Evolutionary conservation across 2,113 vertebrate genomes (phyloP).

Genomic region (Trinectes maculatus): DNA sequence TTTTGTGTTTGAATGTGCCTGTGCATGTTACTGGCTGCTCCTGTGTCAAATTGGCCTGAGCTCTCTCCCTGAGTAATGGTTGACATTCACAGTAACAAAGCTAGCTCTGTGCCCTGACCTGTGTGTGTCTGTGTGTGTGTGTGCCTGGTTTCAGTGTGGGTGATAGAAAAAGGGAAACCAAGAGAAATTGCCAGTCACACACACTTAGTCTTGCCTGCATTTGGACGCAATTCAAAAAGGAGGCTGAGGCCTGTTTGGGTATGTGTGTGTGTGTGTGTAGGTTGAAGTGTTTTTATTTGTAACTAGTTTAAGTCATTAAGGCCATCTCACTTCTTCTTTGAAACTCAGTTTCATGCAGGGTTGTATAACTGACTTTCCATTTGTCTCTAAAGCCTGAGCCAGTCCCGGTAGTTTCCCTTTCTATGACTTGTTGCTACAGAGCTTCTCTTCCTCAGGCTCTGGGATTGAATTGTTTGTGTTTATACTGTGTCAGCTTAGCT

Average conservation of each 20-base stretch:
- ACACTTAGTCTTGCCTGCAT: slow-evolving; percentile 45
- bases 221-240: slow-evolving; percentile 57
- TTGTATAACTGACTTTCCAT: slow-evolving; percentile 43
- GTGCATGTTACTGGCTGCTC: slow-evolving; percentile 45
- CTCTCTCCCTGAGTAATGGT: slow-evolving; percentile 42
- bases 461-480: neutral
- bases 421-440: neutral
- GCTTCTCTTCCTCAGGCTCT: neutral
- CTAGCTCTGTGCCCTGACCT: slow-evolving; percentile 55
- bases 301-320: slow-evolving; percentile 41
- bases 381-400: slow-evolving; percentile 4
- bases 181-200: slow-evolving; percentile 50
- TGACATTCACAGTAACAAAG: slow-evolving; percentile 65
- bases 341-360: slow-evolving; percentile 39
- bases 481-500: neutral
- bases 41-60: slow-evolving; percentile 44
- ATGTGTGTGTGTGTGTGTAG: slow-evolving; percentile 41
- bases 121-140: slow-evolving; percentile 18
- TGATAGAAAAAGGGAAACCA: slow-evolving; percentile 30
- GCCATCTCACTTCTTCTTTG: slow-evolving; percentile 60
- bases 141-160: slow-evolving; percentile 6
- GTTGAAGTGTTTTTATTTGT: slow-evolving; percentile 54
- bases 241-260: slow-evolving; percentile 44
- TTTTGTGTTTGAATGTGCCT: slow-evolving; percentile 38
- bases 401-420: neutral